Evolutionary conservation across 2,113 vertebrate genomes (phyloP), one percentile per base, ranked within the genome.

Genomic region (Oplegnathus fasciatus): DNA sequence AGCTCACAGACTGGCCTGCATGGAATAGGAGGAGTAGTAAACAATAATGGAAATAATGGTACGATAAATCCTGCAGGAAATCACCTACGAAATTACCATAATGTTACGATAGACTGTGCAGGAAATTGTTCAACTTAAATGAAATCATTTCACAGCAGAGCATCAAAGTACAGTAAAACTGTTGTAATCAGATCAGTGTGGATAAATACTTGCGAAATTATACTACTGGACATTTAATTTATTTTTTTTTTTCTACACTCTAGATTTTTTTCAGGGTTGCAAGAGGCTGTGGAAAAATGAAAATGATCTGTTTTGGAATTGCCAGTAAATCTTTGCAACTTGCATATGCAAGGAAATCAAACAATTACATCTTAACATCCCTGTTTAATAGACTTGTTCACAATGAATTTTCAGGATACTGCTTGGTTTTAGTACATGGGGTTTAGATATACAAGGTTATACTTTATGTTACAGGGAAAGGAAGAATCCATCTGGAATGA

Each of bases 401-500:
- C n/a, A 10, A n/a, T 65, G 50, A 37, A 55, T 54, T 24, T 52
- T 70, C 11, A 30, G 71, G 22, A 86, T 20, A 22, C 17, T 26
- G 14, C 26, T 24, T 26, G 5, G 7, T 65, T 66, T 71, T 44
- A 24, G 9, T 13, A 37, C 24, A 50, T 28, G 17, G 0, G 28
- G 40, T 73, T 73, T 46, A 44, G 30, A 64, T 34, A 54, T 34
- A 26, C 22, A 69, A 32, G 50, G 65, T 83, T 64, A 20, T 34
- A 24, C 34, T 85, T 76, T 52, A 37, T 64, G 40, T 61, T 62
- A 48, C n/a, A 48, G n/a, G 32, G 26, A 75, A 37, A 80, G 78
- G 50, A 81, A 62, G 15, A 82, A 54, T 75, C 61, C 75, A 77
- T 42, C 50, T 68, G 66, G 30, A 75, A 68, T 62, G 30, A 50